These are phyloP conservation scores for Hepsetus odoe DNA, from an alignment of 2,113 vertebrate genomes.

Conservation along the genomic window DNA sequence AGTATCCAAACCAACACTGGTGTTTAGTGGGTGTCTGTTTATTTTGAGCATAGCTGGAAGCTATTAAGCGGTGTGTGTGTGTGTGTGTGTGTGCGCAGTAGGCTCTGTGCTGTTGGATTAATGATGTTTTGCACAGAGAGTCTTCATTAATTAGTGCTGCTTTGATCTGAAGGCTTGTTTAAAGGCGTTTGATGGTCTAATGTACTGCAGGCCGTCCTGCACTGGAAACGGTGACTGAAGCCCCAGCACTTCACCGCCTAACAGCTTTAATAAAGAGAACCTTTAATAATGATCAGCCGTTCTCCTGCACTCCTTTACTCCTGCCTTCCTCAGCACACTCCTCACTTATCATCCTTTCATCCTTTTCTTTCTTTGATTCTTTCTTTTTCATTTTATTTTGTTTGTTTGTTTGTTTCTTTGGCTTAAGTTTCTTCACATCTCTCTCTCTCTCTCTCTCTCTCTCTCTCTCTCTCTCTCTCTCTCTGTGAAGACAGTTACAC, in stretches of 20 bases:
- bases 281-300: not conserved
- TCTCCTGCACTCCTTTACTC: not conserved
- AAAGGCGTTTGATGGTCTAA: conserved; percentile 49
- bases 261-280: not conserved
- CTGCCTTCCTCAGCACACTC: not conserved
- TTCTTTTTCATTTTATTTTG: not conserved
- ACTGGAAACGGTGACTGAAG: conserved; percentile 7
- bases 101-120: conserved; percentile 22
- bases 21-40: not conserved
- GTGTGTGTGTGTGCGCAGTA: conserved; percentile 48
- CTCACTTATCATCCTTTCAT: too few relatives aligned
- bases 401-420: not conserved
- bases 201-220: conserved; percentile 19
- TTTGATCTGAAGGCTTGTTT: conserved; percentile 45
- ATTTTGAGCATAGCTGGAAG: not conserved
- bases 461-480: not conserved
- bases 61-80: not conserved
- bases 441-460: not conserved
- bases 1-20: not conserved
- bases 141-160: conserved; percentile 46
- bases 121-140: conserved; percentile 34
- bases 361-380: conserved; percentile 1
- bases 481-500: too few relatives aligned
- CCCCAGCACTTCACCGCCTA: not conserved
- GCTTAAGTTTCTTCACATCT: too few relatives aligned